Evolutionary conservation across 2,113 vertebrate species (phyloP), one percentile per base, ranked within the genome.

Genomic region (Misgurnus anguillicaudatus): DNA sequence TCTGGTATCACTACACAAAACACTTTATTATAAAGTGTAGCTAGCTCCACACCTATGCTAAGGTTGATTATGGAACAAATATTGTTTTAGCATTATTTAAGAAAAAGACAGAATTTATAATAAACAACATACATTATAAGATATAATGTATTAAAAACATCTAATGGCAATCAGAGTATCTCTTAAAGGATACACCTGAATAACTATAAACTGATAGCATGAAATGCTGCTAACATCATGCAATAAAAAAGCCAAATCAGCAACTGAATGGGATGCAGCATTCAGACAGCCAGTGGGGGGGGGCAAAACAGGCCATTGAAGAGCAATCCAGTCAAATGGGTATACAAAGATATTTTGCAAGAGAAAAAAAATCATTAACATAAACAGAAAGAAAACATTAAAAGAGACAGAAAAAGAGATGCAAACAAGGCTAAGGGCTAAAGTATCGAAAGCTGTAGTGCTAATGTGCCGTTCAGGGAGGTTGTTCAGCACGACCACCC

Each of bases 211-310:
- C 17, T 19, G 62, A 47, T 38, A 42, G 36, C 31, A 45, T 62
- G 42, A 68, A 75, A 74, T 64, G 62, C 38, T 65, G 36, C 14
- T 9, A 73, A 63, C 9, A 70, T 17, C 83, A 84, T 84, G 83
- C 79, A 69, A 42, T 60, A 57, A 62, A 9, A 47, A 47, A 65
- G 63, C 45, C 31, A 42, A 55, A 83, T 45, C 47, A 75, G 63
- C 63, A 63, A 68, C 57, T 75, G 58, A 74, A 78, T 58, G 55
- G 58, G 70, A 39, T 61, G 75, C 41, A 63, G 41, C 67, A 75
- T 19, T 48, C 51, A 57, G 36, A 47, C 55, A 31, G 64, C 39
- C 17, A 77, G 7, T 21, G 66, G 21, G 9, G 42, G 31, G 5
- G 3, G 31, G 31, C 11, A 24, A 66, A 65, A 55, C 24, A 60